Conservation (phyloP, 1,140 invertebrate species). For the Chionoecetes opilio region DNA sequence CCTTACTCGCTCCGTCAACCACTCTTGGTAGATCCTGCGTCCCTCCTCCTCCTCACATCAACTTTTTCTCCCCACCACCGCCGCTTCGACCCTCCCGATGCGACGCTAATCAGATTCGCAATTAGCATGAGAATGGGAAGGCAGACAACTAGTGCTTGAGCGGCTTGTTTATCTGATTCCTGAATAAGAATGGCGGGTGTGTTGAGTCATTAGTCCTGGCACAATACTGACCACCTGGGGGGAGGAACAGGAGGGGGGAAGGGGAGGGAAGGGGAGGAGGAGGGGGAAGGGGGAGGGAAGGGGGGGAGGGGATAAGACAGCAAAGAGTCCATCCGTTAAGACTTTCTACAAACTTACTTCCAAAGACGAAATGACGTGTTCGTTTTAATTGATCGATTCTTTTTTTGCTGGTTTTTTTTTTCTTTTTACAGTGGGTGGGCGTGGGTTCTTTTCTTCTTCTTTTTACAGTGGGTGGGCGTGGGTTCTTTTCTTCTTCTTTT, state of each 20-base stretch:
- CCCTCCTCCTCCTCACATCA: not conserved
- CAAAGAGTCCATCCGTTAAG: not conserved
- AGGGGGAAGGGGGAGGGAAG: not conserved
- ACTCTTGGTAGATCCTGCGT: not conserved
- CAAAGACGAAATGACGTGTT: constrained; percentile 28
- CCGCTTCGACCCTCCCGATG: not conserved
- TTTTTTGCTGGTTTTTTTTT: not conserved
- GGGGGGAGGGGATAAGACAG: not conserved
- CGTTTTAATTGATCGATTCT: constrained; percentile 21
- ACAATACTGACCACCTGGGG: not conserved
- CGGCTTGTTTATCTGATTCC: constrained; percentile 28
- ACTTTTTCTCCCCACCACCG: not conserved
- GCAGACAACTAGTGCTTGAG: constrained; percentile 18
- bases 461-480: not conserved
- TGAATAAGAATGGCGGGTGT: constrained; percentile 19
- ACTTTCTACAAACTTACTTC: constrained; percentile 30
- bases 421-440: not conserved
- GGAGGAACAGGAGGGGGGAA: not conserved
- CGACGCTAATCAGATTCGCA: constrained; percentile 27
- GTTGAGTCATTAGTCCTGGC: constrained; percentile 25
- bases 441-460: too few species aligned
- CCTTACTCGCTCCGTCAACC: not conserved
- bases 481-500: too few species aligned
- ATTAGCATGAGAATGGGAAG: constrained; percentile 19
- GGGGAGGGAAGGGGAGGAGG: not conserved